Base-by-base conservation (phyloP, 2,113 vertebrate genomes). In the Oceanodroma tethys region DNA sequence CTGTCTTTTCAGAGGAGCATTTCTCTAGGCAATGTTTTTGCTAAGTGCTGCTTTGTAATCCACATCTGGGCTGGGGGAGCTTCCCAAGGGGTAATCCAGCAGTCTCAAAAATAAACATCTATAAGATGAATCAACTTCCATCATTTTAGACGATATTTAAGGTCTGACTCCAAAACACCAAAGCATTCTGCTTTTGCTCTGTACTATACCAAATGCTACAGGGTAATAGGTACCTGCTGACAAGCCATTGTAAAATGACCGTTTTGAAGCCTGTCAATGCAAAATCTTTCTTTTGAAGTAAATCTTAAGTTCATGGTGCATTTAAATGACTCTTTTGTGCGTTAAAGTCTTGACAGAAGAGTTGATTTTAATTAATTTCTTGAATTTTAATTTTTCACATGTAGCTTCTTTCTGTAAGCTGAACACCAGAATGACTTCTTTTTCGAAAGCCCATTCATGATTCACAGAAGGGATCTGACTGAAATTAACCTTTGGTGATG, bases 61-160 rank as follows among this genome's bases (percentile, higher is more conserved):
- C 38, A 34, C 12, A 23, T n/a, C 55, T 70, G 74, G 63, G 7
- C 48, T 22, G 16, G n/a, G 17, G 56, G 25, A 81, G 32, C 38
- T 45, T 70, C n/a, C 40, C 27, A 68, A 42, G 7, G 16, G 55
- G 18, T 32, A 19, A 23, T 45, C 9, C 48, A 43, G 34, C 40
- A 74, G 43, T 32, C 40, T 70, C 65, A 48, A n/a, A 78, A 82
- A 27, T n/a, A 43, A 78, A 12, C 34, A 18, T n/a, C 23, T 38
- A 0, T 25, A 21, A 42, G n/a, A 53, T 19, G 34, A 68, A 42
- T 17, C 9, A 17, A 0, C 5, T 32, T 25, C 27, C 7, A 3
- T 81, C 3, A 7, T 26, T 78, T 59, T 15, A 40, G 55, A 3
- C 34, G n/a, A 4, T 47, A 26, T 27, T 42, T 50, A 23, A 68